Evolutionary conservation across 2,888 invertebrate species (phyloP).

Genomic region (Luperina testacea): DNA sequence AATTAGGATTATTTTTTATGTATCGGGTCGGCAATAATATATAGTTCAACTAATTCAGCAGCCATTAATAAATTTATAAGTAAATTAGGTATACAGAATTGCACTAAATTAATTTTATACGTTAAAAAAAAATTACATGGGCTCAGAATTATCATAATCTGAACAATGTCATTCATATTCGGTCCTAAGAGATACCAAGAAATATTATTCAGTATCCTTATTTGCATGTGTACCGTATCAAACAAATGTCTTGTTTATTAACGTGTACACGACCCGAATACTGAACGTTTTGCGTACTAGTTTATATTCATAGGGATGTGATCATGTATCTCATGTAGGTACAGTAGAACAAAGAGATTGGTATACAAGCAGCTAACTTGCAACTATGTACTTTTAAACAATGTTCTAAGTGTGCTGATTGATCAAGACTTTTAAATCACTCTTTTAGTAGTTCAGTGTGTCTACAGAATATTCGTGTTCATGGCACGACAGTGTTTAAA

Average conservation of each 20-base stretch:
- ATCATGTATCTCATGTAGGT: constrained; percentile 61
- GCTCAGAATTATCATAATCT: constrained; percentile 26
- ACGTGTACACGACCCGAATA: constrained; percentile 62
- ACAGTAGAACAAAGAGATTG: constrained; percentile 9
- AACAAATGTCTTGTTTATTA: constrained; percentile 68
- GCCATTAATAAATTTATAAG: neutral
- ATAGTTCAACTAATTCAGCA: neutral
- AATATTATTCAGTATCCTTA: constrained; percentile 58
- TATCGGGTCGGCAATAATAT: neutral
- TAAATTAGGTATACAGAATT: neutral
- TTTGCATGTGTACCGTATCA: constrained; percentile 64
- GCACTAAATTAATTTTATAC: no score
- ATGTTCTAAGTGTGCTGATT: neutral
- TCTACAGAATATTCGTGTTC: neutral
- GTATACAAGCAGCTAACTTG: neutral
- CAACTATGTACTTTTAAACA: neutral
- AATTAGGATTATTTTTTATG: neutral
- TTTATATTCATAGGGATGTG: constrained; percentile 59
- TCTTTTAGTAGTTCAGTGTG: neutral
- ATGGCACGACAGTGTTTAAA: neutral
- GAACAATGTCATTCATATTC: constrained; percentile 30
- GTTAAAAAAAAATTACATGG: neutral
- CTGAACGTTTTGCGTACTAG: constrained; percentile 56
- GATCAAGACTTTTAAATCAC: neutral
- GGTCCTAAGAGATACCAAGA: constrained; percentile 30